These are phyloP conservation scores for Trogon melanurus DNA, from an alignment of 2,113 vertebrate genomes.

Conservation along the genomic window DNA sequence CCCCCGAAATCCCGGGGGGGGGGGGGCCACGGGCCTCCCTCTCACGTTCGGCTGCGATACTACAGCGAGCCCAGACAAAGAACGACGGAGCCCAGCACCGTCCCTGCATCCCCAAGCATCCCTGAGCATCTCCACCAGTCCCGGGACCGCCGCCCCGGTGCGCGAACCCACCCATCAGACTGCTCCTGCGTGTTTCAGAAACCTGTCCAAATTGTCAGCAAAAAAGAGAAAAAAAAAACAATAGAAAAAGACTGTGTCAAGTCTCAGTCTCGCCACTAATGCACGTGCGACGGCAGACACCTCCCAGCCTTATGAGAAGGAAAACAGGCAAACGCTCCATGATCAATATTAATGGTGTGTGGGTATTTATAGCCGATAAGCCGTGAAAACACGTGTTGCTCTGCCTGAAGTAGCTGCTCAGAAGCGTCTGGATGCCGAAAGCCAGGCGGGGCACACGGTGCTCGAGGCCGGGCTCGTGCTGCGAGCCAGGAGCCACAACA, in stretches of 20 bases:
- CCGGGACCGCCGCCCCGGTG: neutral
- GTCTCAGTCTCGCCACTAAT: neutral
- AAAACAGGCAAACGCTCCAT: neutral
- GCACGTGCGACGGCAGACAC: rapidly evolving
- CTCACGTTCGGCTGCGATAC: neutral
- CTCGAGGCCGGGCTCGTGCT: neutral
- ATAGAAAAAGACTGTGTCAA: neutral
- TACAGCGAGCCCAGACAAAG: slow-evolving; percentile 50
- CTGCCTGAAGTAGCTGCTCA: neutral
- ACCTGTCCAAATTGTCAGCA: neutral
- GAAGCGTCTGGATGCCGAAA: rapidly evolving
- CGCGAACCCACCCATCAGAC: neutral
- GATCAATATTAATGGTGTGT: neutral
- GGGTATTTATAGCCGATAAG: neutral
- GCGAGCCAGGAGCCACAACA: neutral
- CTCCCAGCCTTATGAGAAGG: neutral
- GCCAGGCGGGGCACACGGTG: neutral
- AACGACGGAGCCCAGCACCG: neutral
- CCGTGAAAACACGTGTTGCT: neutral
- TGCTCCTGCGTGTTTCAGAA: neutral
- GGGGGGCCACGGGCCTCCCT: neutral
- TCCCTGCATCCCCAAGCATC: neutral
- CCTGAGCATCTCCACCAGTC: neutral
- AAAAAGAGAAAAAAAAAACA: neutral
- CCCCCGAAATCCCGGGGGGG: rapidly evolving